Evolutionary conservation across 2,113 vertebrate species (phyloP), one percentile per base, ranked within the genome.

Genomic region (Bambusicola thoracicus): DNA sequence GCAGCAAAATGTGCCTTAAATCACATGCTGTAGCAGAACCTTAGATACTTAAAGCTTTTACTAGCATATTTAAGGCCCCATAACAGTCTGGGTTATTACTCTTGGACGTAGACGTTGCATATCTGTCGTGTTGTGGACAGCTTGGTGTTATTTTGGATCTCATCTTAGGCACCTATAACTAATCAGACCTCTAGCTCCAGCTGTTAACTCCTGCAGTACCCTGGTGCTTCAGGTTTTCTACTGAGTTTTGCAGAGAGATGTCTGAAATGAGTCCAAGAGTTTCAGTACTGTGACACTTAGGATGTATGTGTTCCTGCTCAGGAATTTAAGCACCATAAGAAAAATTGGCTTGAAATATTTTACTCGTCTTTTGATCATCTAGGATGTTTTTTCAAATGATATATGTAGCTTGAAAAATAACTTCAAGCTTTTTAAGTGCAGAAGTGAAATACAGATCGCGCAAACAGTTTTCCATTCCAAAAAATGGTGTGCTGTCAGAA

Each of bases 91-190:
- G 0, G 41, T 40, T 93, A 74, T 94, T 95, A 81, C 88, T 92
- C 73, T 81, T 92, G 85, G 85, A 88, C 78, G 85, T 81, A 92
- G 41, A 63, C 56, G 20, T 63, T 83, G 92, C 73, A 51, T 61
- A 69, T 53, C 74, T 53, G 30, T 87, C 89, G 30, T 76, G 58
- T 76, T 80, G 58, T 22, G 5, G 59, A 82, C 51, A 95, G 48
- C 75, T 84, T 90, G 2, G 1, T 56, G 13, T 84, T 94, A 51
- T 78, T 92, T 70, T 92, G 86, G 66, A 93, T 89, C 77, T 78
- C 73, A 55, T 74, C 72, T 85, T 34, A 83, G 73, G 68, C 29
- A 85, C 46, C 53, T 51, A 67, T 38, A 91, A 25, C 32, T 91
- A 13, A 67, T 73, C 11, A 70, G 88, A 70, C 5, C 55, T 91